Base-by-base conservation (phyloP, 2,888 invertebrate genomes). In the Acleris sparsana region DNA sequence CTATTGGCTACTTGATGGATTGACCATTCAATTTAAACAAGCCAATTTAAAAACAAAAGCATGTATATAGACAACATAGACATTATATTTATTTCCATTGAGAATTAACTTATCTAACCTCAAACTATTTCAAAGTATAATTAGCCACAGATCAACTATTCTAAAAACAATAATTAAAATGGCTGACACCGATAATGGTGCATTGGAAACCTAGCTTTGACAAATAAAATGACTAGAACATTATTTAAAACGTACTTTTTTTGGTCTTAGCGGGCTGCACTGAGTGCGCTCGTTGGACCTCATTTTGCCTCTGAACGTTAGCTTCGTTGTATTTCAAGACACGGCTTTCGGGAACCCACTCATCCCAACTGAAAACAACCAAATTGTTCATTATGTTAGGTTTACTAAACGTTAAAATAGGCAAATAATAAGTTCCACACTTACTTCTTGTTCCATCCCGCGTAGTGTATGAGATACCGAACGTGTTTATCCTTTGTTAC, bases 391-490 rank as follows among this genome's bases (percentile, higher is more conserved):
- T 22, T 48, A 66, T 52, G 53, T 65, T 67, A 69, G 48, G 25
- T 63, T 66, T 13, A 16, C 25, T 20, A 48, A n/a, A 71, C 20
- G 63, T 22, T 22, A 70, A 62, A 63, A 5, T 43, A 53, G 39
- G 9, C 5, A 9, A 25, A 1, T 20, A 51, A 52, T 17, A 17
- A 43, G 16, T 46, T 16, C 16, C 61, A 62, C 62, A 87, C 94
- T 92, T 93, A 98, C 98, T 97, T 99, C 93, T 99, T 99, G 84
- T 98, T 99, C 99, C 99, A 99, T 2, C 99, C 99, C 73, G 98
- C 98, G 86, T 99, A 99, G 87, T 99, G 99, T 72, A 99, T 98
- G 68, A 97, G 95, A 89, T 99, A 99, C 80, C 97, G 95, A 7
- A 97, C 94, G 86, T 96, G 95, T 86, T 97, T 97, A 75, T 98